These are phyloP conservation scores for Linepithema humile DNA, from an alignment of 1,140 invertebrate genomes.

Conservation along the genomic window DNA sequence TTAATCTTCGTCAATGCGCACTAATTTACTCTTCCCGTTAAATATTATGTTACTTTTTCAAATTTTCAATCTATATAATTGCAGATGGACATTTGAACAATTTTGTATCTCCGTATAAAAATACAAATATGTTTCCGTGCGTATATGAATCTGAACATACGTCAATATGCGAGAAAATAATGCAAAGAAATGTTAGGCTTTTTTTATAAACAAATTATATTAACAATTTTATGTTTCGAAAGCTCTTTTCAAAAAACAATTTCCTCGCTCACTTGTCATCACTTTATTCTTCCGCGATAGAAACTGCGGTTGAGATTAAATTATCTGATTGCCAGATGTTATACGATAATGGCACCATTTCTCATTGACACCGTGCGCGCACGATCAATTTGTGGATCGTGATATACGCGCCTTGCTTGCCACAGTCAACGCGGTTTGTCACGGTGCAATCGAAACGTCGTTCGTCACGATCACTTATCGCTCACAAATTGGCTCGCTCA, in stretches of 20 bases:
- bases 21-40: background rate
- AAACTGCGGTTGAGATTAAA: slow-evolving; percentile 38
- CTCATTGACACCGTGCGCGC: background rate
- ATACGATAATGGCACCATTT: slow-evolving; percentile 19
- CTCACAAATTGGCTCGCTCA: slow-evolving; percentile 1
- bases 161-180: too few relatives aligned
- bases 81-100: too few relatives aligned
- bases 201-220: too few relatives aligned
- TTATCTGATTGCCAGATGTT: slow-evolving; percentile 43
- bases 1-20: background rate
- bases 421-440: background rate
- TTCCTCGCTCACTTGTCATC: slow-evolving; percentile 12
- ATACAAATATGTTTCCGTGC: too few relatives aligned
- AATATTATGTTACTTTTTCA: background rate
- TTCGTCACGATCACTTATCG: background rate
- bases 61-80: background rate
- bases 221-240: background rate
- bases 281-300: background rate
- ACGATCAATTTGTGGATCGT: slow-evolving; percentile 32
- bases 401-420: background rate
- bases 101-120: too few relatives aligned
- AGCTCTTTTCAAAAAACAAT: background rate
- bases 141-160: too few relatives aligned
- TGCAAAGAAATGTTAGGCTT: too few relatives aligned
- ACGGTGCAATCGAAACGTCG: slow-evolving; percentile 5